Percentiles rank a stretch among this genome's conserved stretches.
Evolutionary conservation across 2,113 vertebrate species (phyloP).

Genomic region (Anguilla japonica): DNA sequence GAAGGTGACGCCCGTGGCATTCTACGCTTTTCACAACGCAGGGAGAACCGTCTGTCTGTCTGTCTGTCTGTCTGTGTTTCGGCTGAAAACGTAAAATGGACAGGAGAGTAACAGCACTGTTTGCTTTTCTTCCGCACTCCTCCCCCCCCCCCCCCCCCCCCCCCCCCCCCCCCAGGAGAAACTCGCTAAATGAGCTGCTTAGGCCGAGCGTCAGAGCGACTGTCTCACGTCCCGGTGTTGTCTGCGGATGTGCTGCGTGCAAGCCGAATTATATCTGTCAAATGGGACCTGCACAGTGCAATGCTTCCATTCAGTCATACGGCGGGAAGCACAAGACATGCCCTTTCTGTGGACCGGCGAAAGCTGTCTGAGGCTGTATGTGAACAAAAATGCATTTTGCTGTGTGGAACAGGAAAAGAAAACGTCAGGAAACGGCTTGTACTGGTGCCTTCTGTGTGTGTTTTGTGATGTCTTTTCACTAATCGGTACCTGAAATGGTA

Average conservation of each 20-base stretch:
- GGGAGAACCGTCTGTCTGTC: background rate
- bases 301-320: background rate
- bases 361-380: background rate
- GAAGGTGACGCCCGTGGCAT: background rate
- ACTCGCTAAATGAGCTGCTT: background rate
- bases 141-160: too few species aligned
- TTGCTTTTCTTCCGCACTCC: too few species aligned
- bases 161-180: background rate
- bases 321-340: background rate
- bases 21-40: too few species aligned
- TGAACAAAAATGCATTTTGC: background rate
- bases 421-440: background rate
- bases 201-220: background rate
- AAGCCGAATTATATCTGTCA: background rate
- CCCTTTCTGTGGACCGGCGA: background rate
- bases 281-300: conserved; percentile 1
- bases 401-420: background rate
- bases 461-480: background rate
- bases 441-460: background rate
- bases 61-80: too few species aligned
- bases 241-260: background rate
- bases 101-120: background rate
- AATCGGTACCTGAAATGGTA: background rate
- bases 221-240: background rate
- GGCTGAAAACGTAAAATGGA: background rate